Conservation (phyloP, 2,113 vertebrate genomes). For the Sceloporus undulatus region DNA sequence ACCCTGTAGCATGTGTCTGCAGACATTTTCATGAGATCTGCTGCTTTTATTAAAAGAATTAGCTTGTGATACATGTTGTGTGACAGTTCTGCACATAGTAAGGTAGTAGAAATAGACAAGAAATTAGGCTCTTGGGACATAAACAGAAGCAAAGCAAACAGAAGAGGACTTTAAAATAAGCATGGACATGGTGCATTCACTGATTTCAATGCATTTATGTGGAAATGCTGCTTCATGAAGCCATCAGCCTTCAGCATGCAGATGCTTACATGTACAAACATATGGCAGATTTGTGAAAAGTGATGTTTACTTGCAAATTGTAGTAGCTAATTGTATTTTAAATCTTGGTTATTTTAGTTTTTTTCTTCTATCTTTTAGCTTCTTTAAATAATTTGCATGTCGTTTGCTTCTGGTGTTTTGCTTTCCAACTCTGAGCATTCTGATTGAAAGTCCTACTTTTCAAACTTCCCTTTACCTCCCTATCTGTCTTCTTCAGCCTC, state of each 20-base stretch:
- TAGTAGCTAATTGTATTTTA: not conserved
- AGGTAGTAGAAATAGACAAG: not conserved
- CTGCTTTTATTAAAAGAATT: not conserved
- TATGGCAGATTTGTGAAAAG: not conserved
- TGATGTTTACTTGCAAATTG: not conserved
- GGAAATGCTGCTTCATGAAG: not conserved
- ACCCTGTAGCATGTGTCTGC: not conserved
- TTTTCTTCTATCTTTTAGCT: not conserved
- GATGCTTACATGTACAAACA: not conserved
- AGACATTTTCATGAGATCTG: not conserved
- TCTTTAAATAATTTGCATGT: slow-evolving; percentile 12
- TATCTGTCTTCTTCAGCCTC: slow-evolving; percentile 14
- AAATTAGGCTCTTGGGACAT: not conserved
- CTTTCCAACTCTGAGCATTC: not conserved
- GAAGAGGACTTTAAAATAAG: not conserved
- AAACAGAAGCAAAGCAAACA: not conserved
- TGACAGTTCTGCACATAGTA: not conserved
- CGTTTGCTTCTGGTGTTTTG: slow-evolving; percentile 12
- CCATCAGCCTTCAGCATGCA: not conserved
- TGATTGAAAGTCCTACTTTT: not conserved
- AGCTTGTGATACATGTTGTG: too few species aligned
- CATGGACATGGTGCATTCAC: not conserved
- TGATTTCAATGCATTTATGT: not conserved
- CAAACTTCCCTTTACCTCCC: slow-evolving; percentile 13
- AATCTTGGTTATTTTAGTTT: not conserved